Conservation (phyloP, 2,797 vertebrate genomes). For the Ptychobarbus kaznakovi region DNA sequence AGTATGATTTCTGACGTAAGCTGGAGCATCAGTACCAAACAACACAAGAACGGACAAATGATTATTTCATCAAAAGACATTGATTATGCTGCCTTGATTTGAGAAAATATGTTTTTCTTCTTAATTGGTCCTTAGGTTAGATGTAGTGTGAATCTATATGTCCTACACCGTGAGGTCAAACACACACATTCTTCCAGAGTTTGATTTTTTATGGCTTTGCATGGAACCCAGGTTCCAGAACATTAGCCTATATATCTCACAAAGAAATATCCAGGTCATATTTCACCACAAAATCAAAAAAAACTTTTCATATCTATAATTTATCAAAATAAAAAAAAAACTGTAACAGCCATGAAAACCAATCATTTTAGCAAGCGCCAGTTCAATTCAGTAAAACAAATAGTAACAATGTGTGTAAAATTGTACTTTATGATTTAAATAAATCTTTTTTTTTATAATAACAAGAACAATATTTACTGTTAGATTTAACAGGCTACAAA, state of each 20-base stretch:
- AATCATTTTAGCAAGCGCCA: neutral
- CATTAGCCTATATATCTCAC: conserved; percentile 67
- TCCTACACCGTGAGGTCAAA: conserved; percentile 78
- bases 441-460: neutral
- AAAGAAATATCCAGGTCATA: neutral
- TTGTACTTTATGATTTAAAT: neutral
- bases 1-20: conserved; percentile 27
- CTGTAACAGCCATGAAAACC: neutral
- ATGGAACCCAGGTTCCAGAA: conserved; percentile 67
- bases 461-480: neutral
- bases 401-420: neutral
- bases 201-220: conserved; percentile 77
- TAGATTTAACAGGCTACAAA: conserved; percentile 55
- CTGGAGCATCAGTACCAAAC: conserved; percentile 27
- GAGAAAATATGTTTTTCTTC: conserved; percentile 22
- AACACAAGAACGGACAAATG: conserved; percentile 31
- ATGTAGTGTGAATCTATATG: conserved; percentile 70
- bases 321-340: neutral
- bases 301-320: no score
- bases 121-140: conserved; percentile 75
- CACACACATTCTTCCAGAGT: conserved; percentile 74
- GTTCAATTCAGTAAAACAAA: neutral
- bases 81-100: conserved; percentile 50
- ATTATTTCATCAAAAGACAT: conserved; percentile 33
- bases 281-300: conserved; percentile 9